Base-by-base conservation (phyloP, 2,888 invertebrate genomes). In the Lutraria lutraria region DNA sequence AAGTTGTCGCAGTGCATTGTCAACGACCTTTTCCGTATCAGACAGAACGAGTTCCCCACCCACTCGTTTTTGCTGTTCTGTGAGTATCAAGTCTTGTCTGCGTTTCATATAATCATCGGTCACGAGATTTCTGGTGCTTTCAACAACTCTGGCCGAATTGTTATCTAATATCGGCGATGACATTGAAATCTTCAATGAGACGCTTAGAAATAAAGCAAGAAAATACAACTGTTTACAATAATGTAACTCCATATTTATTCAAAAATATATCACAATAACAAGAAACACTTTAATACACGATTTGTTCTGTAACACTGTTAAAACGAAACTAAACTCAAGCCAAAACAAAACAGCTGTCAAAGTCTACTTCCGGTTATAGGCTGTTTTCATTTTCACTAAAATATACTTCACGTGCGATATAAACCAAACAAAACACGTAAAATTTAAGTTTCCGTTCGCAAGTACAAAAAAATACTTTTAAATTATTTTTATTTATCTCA, bases 41-140 rank as follows among this genome's bases (percentile, higher is more conserved):
- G 56, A 93, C 43, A 95, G 88, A 29, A 84, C 89, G 2, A 94
- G 34, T n/a, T 92, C 87, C 10, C 92, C 92, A 15, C 95, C 95
- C 8, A 94, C 86, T 34, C 90, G 83, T 68, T 88, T 81, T 3
- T 87, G 86, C 19, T 85, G 34, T 87, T 95, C 95, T 15, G 82
- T 83, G 15, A 88, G 29, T 6, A 95, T 13, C 19, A 95, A 85
- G 15, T 84, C 29, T 72, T 91, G 63, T 83, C 93, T 82, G 34
- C 85, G 68, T 19, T 88, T 53, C 85, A 85, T 81, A 86, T 92
- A 92, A n/a, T 81, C 88, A 68, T 91, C 89, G 19, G 31, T 63
- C 31, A 76, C 13, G 25, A 25, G 60, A n/a, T 72, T 31, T 76
- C 76, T 76, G 19, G 34, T 68, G 25, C 25, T 68, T 68, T n/a